These are phyloP conservation scores for Cavia porcellus DNA, from an alignment of 2,113 vertebrate species.

Conservation along the genomic window DNA sequence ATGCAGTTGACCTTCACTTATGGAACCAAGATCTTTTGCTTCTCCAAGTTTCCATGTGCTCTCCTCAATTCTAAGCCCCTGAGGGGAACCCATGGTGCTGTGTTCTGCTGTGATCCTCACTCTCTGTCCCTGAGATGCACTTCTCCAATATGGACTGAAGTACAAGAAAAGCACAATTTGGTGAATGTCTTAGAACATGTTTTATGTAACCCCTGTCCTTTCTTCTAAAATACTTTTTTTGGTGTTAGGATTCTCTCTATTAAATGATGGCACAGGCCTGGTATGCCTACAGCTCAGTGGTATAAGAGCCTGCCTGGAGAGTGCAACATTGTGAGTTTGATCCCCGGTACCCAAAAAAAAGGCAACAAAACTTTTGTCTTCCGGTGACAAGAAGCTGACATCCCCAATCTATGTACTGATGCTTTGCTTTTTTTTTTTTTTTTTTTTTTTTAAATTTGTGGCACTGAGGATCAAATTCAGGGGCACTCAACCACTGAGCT, in stretches of 20 bases:
- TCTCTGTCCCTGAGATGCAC: neutral
- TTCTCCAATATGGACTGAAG: neutral
- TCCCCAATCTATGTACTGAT: neutral
- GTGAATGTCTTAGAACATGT: neutral
- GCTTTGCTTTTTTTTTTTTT: neutral
- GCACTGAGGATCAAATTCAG: neutral
- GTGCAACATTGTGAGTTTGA: no score
- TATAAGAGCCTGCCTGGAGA: no score
- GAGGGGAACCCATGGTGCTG: neutral
- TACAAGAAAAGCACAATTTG: neutral
- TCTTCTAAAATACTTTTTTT: conserved; percentile 37
- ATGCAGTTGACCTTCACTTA: neutral
- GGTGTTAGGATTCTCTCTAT: conserved; percentile 31
- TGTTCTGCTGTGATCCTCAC: neutral
- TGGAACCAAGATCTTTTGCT: neutral
- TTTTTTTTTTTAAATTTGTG: neutral
- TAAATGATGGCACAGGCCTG: neutral
- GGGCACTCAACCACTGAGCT: neutral
- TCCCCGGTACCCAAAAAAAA: no score
- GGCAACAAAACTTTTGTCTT: neutral
- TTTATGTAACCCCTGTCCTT: neutral
- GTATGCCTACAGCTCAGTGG: no score
- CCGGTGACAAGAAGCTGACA: neutral
- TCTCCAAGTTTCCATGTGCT: neutral
- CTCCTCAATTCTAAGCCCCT: no score